Conservation (phyloP, 2,888 invertebrate species). For the Drosophila subquinaria region DNA sequence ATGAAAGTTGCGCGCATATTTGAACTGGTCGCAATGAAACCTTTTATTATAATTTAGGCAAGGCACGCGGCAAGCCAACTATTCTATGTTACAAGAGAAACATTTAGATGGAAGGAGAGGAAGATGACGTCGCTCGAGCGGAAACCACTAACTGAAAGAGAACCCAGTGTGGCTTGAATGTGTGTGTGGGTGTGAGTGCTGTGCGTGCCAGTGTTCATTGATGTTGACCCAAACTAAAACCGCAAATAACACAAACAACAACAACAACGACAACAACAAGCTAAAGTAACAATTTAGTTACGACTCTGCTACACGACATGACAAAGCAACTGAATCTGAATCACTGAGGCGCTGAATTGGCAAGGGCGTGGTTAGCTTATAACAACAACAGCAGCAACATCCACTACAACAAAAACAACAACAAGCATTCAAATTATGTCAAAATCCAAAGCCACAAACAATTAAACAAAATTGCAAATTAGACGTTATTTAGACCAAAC, state of each 20-base stretch:
- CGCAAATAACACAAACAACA: conserved; percentile 70
- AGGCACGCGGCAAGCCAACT: conserved; percentile 51
- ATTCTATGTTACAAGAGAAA: not conserved
- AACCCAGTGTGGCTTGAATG: conserved; percentile 7
- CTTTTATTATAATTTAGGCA: conserved; percentile 77
- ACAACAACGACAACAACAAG: conserved; percentile 36
- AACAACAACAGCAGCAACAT: conserved; percentile 17
- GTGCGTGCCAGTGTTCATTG: conserved; percentile 68
- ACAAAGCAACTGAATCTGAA: conserved; percentile 43
- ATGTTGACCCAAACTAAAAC: conserved; percentile 73
- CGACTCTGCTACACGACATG: conserved; percentile 52
- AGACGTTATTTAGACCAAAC: conserved; percentile 74
- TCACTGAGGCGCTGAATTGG: conserved; percentile 25
- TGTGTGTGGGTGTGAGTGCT: conserved; percentile 19
- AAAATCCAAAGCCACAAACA: conserved; percentile 79
- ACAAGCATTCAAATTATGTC: conserved; percentile 71
- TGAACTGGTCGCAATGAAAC: conserved; percentile 67
- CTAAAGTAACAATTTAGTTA: conserved; percentile 48
- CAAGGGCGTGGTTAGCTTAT: conserved; percentile 30
- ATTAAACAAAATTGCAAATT: conserved; percentile 82
- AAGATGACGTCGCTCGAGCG: conserved; percentile 53
- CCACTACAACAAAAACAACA: conserved; percentile 16
- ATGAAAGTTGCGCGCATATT: conserved; percentile 57
- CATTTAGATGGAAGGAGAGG: not conserved
- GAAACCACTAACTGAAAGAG: conserved; percentile 62